Percentiles rank a stretch among this genome's conserved stretches.
Conservation (phyloP, 1,140 invertebrate genomes). For the Stegodyphus mimosarum region DNA sequence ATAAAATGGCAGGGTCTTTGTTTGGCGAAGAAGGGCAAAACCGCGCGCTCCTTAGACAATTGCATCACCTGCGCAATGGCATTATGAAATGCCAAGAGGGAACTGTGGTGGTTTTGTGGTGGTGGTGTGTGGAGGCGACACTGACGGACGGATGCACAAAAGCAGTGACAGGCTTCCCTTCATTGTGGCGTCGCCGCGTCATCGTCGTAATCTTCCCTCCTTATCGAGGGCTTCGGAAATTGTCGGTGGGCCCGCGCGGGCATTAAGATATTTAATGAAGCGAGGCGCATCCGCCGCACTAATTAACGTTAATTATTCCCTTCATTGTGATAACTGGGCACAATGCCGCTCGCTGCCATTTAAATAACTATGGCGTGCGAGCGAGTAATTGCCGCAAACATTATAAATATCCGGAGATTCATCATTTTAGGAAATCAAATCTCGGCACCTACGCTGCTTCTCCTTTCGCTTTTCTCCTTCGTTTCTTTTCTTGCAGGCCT, state of each 20-base stretch:
- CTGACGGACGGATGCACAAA: slow-evolving; percentile 34
- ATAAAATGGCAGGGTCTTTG: slow-evolving; percentile 25
- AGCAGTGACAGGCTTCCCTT: slow-evolving; percentile 12
- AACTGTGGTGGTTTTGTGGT: not conserved
- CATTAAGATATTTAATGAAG: slow-evolving; percentile 58
- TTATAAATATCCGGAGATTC: slow-evolving; percentile 58
- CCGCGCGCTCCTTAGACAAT: not conserved
- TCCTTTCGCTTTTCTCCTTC: not conserved
- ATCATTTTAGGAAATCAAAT: slow-evolving; percentile 58
- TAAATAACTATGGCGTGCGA: slow-evolving; percentile 52
- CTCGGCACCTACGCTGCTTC: not conserved
- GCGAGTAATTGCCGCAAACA: slow-evolving; percentile 54
- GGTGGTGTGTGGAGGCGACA: not conserved
- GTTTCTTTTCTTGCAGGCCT: not conserved
- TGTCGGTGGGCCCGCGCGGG: slow-evolving; percentile 34
- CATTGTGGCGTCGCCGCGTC: slow-evolving; percentile 16
- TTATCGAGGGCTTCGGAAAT: slow-evolving; percentile 55
- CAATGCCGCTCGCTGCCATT: slow-evolving; percentile 37
- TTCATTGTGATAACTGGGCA: slow-evolving; percentile 52
- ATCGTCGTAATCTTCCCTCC: slow-evolving; percentile 47
- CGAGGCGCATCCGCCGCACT: slow-evolving; percentile 44
- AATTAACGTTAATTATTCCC: slow-evolving; percentile 58
- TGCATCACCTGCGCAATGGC: slow-evolving; percentile 4
- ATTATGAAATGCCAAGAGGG: slow-evolving; percentile 14
- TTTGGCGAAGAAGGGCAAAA: slow-evolving; percentile 16